These are phyloP conservation scores for Prosapia bicincta DNA, from an alignment of 2,888 invertebrate genomes.

Conservation along the genomic window DNA sequence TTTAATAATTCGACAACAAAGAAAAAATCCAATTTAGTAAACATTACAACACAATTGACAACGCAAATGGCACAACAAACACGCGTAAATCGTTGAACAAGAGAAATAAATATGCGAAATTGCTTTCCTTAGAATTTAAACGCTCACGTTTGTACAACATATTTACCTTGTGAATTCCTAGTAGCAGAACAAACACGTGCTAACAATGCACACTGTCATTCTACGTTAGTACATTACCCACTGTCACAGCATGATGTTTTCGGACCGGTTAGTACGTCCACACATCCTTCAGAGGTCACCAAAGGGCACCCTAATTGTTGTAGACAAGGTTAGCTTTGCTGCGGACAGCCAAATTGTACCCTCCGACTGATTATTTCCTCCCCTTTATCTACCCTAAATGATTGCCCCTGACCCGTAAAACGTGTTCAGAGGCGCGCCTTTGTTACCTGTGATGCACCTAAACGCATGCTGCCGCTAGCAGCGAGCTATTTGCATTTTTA, in stretches of 20 bases:
- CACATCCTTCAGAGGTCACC: neutral
- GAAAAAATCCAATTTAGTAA: too few relatives aligned
- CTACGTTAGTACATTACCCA: too few relatives aligned
- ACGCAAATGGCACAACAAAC: too few relatives aligned
- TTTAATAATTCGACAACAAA: too few relatives aligned
- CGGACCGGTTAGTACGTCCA: neutral
- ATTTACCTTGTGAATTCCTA: neutral
- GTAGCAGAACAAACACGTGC: neutral
- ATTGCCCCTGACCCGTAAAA: neutral
- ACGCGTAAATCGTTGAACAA: too few relatives aligned
- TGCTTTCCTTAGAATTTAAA: neutral
- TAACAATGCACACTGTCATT: neutral
- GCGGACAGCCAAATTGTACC: slow-evolving; percentile 2
- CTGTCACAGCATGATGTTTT: too few relatives aligned
- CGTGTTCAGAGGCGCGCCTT: neutral
- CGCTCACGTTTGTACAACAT: neutral
- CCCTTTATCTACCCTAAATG: neutral
- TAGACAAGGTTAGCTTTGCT: neutral
- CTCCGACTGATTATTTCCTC: neutral
- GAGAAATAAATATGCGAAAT: too few relatives aligned
- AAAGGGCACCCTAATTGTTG: neutral
- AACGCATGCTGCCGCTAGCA: neutral
- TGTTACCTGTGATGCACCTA: neutral
- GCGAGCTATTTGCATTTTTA: neutral
- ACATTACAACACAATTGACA: too few relatives aligned